Percentiles rank a stretch among this genome's conserved stretches.
Conservation (phyloP, 2,888 invertebrate species). For the Enchytraeus crypticus region DNA sequence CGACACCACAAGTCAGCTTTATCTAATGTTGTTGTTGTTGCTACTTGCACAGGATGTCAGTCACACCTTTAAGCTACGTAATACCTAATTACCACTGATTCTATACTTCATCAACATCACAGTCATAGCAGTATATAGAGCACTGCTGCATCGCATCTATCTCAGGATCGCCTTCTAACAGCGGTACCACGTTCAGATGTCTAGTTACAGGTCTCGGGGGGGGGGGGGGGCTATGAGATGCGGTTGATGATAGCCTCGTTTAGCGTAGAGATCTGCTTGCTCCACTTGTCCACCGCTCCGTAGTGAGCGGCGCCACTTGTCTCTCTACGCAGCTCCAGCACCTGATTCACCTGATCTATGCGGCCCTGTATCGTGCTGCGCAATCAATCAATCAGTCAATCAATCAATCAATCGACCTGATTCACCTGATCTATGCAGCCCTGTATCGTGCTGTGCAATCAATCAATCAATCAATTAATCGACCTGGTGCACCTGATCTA, state of each 20-base stretch:
- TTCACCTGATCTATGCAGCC: slow-evolving; percentile 70
- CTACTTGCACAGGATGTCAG: no score
- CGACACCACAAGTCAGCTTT: no score
- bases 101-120: no score
- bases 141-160: no score
- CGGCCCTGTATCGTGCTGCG: slow-evolving; percentile 53
- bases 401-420: no score
- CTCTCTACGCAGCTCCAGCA: slow-evolving; percentile 67
- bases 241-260: slow-evolving; percentile 85
- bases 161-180: no score
- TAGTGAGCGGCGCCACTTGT: slow-evolving; percentile 72
- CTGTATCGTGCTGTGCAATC: slow-evolving; percentile 50
- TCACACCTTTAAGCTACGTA: no score
- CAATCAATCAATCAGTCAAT: neutral
- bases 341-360: slow-evolving; percentile 78
- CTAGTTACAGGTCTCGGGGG: neutral
- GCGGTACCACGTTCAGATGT: no score
- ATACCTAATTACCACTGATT: no score
- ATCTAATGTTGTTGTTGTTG: no score
- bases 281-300: slow-evolving; percentile 90
- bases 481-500: slow-evolving; percentile 83
- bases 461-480: neutral
- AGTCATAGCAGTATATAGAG: no score
- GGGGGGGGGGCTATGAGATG: slow-evolving; percentile 62
- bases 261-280: slow-evolving; percentile 74